Conservation (phyloP, 2,797 vertebrate species). For the Philypnodon macrostomus region DNA sequence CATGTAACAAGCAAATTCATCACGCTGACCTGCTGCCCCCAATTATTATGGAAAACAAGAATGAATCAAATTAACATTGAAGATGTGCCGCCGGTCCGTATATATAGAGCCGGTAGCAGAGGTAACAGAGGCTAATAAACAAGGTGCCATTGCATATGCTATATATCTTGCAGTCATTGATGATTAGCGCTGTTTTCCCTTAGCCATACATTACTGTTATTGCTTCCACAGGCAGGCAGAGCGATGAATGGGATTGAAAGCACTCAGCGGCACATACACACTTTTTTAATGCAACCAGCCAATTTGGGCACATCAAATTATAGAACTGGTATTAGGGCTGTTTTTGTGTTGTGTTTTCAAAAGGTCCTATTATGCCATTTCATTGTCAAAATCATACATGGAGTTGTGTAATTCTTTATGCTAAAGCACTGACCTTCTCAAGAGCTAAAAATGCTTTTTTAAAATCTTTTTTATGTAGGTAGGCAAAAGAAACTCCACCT, state of each 20-base stretch:
- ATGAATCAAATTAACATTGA: slow-evolving; percentile 76
- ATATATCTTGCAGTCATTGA: slow-evolving; percentile 83
- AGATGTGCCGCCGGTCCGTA: slow-evolving; percentile 58
- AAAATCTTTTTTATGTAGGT: too few species aligned
- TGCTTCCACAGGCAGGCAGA: slow-evolving; percentile 72
- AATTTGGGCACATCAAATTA: too few species aligned
- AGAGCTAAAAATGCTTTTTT: too few species aligned
- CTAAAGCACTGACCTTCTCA: too few species aligned
- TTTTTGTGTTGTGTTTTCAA: too few species aligned
- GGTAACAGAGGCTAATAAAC: slow-evolving; percentile 74
- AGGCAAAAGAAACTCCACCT: too few species aligned
- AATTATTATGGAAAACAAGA: slow-evolving; percentile 80
- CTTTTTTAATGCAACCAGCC: too few species aligned
- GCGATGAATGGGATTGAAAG: slow-evolving; percentile 73
- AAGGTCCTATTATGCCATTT: too few species aligned
- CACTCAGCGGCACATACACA: slow-evolving; percentile 77
- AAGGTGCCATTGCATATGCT: slow-evolving; percentile 73
- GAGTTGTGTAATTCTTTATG: too few species aligned
- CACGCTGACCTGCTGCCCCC: slow-evolving; percentile 68
- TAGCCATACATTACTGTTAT: slow-evolving; percentile 83
- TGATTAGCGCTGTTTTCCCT: slow-evolving; percentile 82
- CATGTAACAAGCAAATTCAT: slow-evolving; percentile 71
- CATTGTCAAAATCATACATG: too few species aligned
- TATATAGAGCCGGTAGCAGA: slow-evolving; percentile 50
- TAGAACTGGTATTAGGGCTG: too few species aligned